Base-by-base conservation (phyloP, 2,113 vertebrate species). In the Phalacrocorax pelagicus region DNA sequence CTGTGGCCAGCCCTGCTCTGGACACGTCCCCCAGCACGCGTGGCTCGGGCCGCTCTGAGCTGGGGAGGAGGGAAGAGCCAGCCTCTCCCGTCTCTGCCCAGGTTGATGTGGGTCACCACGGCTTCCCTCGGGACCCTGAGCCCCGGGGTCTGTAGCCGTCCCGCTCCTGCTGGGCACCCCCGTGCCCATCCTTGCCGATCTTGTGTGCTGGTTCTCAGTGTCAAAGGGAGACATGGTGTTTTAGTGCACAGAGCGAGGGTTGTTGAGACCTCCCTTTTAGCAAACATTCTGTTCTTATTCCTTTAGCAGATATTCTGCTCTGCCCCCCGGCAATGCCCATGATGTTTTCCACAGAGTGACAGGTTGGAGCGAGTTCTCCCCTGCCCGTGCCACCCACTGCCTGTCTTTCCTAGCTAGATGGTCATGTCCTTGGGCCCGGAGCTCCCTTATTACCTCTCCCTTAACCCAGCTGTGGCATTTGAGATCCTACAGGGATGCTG, bases 1-100 rank as follows among this genome's bases (percentile, higher is more conserved):
- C 8, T 0, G 0, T 17, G 46, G 34, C 32, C 77, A 73, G 40
- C 21, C 8, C 65, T 6, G 19, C 65, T 59, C 42, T 4, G 9
- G 32, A 5, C 5, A 0, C 3, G 0, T 21, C 47, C 59, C 23
- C 65, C 3, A 3, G 2, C 0, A 0, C 2, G 21, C 8, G 19
- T 19, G 29, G 10, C 42, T 84, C 0, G 0, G 27, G 12, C 27
- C 3, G 11, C 46, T 83, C 34, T 38, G 62, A 36, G 66, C 27
- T 21, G 49, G 29, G 22, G 6, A 47, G 15, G 42, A 42, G 26
- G 30, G 77, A 42, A 52, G 29, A 23, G 13, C 4, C 34, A 2
- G 10, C 10, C 72, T 13, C 22, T 92, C 17, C 23, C 3, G 1
- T 15, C 54, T 52, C 26, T 94, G 26, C 13, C 46, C 47, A 8